These are phyloP conservation scores for Serripes groenlandicus DNA, from an alignment of 2,888 invertebrate genomes.

Conservation along the genomic window DNA sequence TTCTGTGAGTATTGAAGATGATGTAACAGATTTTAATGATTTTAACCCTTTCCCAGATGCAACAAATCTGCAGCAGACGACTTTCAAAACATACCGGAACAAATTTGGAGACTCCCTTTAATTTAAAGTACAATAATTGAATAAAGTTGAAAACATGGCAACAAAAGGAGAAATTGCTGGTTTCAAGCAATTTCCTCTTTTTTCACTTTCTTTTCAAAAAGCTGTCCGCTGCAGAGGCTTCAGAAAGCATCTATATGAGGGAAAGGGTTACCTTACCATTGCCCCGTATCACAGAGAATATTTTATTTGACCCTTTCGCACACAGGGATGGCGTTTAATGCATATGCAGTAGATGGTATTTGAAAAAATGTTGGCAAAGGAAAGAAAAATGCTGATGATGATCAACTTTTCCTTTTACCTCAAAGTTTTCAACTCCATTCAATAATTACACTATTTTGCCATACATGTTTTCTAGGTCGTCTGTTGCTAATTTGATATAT, in stretches of 20 bases:
- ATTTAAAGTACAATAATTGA: no score
- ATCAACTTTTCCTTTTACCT: not conserved
- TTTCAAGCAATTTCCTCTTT: not conserved
- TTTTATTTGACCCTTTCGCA: not conserved
- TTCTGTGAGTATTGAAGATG: conserved; percentile 23
- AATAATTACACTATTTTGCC: no score
- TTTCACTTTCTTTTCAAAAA: not conserved
- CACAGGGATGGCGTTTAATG: not conserved
- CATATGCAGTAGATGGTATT: not conserved
- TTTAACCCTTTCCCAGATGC: not conserved
- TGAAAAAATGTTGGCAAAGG: not conserved
- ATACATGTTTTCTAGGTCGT: no score
- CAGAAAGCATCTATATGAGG: no score
- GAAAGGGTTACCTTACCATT: not conserved
- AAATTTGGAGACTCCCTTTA: not conserved
- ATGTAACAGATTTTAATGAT: not conserved
- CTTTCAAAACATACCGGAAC: not conserved
- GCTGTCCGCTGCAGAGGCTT: not conserved
- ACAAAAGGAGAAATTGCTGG: not conserved
- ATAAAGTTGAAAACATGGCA: not conserved
- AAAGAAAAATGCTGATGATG: not conserved
- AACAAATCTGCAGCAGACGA: not conserved
- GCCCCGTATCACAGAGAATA: no score
- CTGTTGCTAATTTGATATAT: no score
- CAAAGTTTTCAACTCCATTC: not conserved